Evolutionary conservation across 2,113 vertebrate genomes (phyloP), one percentile per base, ranked within the genome.

Genomic region (Gila orcuttii): DNA sequence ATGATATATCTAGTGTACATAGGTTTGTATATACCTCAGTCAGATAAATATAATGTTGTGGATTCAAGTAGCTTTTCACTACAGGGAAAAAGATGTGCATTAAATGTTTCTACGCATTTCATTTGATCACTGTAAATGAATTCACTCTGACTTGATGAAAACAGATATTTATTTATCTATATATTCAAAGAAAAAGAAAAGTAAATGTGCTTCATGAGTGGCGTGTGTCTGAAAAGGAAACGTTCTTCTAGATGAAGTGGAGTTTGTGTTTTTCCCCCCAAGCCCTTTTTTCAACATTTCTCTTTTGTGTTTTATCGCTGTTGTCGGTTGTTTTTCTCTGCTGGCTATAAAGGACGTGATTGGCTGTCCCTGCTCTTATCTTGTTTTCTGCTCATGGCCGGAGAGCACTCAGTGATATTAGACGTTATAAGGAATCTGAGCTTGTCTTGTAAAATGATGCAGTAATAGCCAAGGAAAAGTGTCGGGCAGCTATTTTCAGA

Each of bases 401-500:
- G n/a, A 78, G 28, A 60, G n/a, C 39, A 55, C 45, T 39, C 8
- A 12, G 21, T 13, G 28, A 33, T 21, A 55, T 87, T 2, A 28
- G 42, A 60, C n/a, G 28, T 33, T 75, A 10, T 36, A 13, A 47
- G 82, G 33, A 21, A 47, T 42, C 25, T 31, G 52, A 36, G 47
- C 25, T 13, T 6, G 39, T 47, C 59, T 76, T 60, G 25, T 66
- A 57, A 79, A 74, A 79, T 15, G 15, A 74, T 60, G 9, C 60
- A 59, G 17, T n/a, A 28, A 79, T 47, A 84, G 23, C 36, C 52
- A 79, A 79, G 80, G 75, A 74, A 82, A 86, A 66, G 78, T 86
- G 78, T 28, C 28, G 28, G 28, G 28, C 84, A 84, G 74, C 60
- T 78, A 73, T 89, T 80, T 83, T 85, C 59, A 69, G 64, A 69